Conservation (phyloP, 2,888 invertebrate genomes). For the Drosophila subsilvestris region DNA sequence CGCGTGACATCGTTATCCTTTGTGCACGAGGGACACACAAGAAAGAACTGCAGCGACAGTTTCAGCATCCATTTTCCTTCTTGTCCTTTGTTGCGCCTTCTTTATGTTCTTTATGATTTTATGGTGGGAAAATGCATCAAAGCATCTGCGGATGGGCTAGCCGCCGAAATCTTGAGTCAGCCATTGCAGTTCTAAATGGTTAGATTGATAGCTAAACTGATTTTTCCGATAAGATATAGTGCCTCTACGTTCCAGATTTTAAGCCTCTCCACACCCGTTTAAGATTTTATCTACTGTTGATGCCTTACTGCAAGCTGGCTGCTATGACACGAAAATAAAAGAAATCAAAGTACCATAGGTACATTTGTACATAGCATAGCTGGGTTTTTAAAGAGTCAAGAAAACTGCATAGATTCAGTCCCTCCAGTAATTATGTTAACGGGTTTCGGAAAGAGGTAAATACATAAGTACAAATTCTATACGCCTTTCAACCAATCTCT, state of each 20-base stretch:
- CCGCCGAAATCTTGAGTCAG: slow-evolving; percentile 29
- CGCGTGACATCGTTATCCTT: slow-evolving; percentile 77
- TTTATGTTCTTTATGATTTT: slow-evolving; percentile 35
- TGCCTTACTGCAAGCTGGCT: neutral
- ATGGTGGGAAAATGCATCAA: slow-evolving; percentile 65
- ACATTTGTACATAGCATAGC: no score
- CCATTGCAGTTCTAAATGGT: slow-evolving; percentile 8
- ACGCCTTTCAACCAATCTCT: no score
- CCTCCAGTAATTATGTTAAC: no score
- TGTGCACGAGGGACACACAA: slow-evolving; percentile 39
- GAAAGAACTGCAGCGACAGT: slow-evolving; percentile 49
- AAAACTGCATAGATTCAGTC: neutral
- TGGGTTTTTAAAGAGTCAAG: neutral
- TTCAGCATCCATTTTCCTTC: slow-evolving; percentile 49
- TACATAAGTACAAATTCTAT: no score
- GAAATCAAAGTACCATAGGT: neutral
- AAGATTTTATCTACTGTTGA: neutral
- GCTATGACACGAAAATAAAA: neutral
- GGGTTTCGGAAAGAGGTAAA: no score
- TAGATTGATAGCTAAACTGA: neutral
- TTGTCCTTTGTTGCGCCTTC: slow-evolving; percentile 25
- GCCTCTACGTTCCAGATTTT: neutral
- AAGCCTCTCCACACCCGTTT: neutral
- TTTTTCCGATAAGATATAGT: neutral
- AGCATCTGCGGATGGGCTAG: slow-evolving; percentile 29